Conservation (phyloP, 1,140 invertebrate genomes). For the Drosophila sp. region DNA sequence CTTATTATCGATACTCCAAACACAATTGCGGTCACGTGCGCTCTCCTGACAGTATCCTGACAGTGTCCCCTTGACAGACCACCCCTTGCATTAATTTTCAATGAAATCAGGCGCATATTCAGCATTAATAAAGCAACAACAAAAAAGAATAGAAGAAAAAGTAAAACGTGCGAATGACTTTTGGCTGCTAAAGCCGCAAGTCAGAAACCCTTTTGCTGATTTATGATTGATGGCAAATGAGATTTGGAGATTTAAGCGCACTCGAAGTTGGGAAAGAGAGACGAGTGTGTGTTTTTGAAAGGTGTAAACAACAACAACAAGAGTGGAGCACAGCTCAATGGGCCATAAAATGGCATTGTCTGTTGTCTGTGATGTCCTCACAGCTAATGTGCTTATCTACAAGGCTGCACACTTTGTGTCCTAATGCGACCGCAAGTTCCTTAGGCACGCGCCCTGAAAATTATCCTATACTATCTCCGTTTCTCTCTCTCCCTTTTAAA, state of each 20-base stretch:
- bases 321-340: conserved; percentile 69
- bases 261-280: neutral
- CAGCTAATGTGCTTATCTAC: conserved; percentile 78
- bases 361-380: conserved; percentile 43
- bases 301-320: conserved; percentile 69
- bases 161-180: conserved; percentile 79
- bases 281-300: conserved; percentile 73
- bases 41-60: conserved; percentile 8
- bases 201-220: conserved; percentile 62
- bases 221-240: conserved; percentile 75
- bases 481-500: neutral
- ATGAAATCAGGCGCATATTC: conserved; percentile 77
- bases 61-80: conserved; percentile 31
- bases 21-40: conserved; percentile 84
- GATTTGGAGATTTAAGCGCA: conserved; percentile 29
- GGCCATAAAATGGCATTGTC: conserved; percentile 82
- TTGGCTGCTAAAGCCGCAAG: conserved; percentile 66
- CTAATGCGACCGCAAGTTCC: conserved; percentile 72
- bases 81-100: conserved; percentile 78
- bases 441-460: conserved; percentile 60
- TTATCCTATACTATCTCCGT: conserved; percentile 27
- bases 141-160: conserved; percentile 44
- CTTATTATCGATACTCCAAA: conserved; percentile 84
- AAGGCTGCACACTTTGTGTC: conserved; percentile 77
- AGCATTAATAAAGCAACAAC: conserved; percentile 4